Evolutionary conservation across 2,113 vertebrate genomes (phyloP), one percentile per base, ranked within the genome.

Genomic region (Etheostoma spectabile): DNA sequence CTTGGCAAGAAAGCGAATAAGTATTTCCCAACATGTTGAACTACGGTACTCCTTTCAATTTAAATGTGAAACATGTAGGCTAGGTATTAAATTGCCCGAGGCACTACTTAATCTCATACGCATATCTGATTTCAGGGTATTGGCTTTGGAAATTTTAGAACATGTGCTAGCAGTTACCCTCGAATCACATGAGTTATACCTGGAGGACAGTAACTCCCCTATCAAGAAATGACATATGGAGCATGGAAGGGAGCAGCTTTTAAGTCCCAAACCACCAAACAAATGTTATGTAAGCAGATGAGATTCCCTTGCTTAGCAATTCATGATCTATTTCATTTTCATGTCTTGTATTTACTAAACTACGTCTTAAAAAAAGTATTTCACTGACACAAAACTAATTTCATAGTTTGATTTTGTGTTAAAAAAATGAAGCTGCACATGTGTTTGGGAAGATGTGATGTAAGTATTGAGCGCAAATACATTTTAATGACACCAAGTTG

Each of bases 101-200:
- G 55, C 78, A 42, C 64, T 65, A 63, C 71, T 83, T 75, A 66
- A 74, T 84, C 68, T 60, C 66, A 21, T 46, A 49, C 77, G 52
- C 53, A 59, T n/a, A 52, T 74, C 66, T 65, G 79, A 84, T 84
- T 77, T 86, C 35, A 85, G 60, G 35, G 18, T 73, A 33, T 30
- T 18, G 57, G 63, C 64, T 77, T 81, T 79, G 61, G 49, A 86
- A 74, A 91, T 88, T 87, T 24, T 64, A 60, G 85, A 88, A 86
- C 80, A 81, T 76, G 71, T 84, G 67, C 46, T 18, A 6, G 65
- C 53, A 55, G 38, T 57, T 76, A 42, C 35, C 55, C 56, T 6
- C 3, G 4, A 84, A 79, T 70, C 62, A 61, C 56, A 69, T 19
- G 18, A 67, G 65, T 48, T 66, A 46, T 68, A 80, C 72, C 82